Evolutionary conservation across 1,140 invertebrate species (phyloP).

Genomic region (Marisa cornuarietis): DNA sequence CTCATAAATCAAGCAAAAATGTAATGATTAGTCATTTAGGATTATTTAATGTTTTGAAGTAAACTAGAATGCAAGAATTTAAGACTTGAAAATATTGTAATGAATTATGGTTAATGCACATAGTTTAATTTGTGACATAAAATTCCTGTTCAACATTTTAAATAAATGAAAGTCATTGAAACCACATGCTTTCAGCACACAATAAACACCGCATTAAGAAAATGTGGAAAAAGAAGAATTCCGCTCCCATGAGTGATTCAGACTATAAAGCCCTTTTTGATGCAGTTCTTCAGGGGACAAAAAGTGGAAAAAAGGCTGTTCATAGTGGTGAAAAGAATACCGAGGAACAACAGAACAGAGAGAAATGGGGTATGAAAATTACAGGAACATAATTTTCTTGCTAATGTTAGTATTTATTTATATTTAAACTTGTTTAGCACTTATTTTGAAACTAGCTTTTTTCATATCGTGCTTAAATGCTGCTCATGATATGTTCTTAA

Average conservation of each 20-base stretch:
- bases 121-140: neutral
- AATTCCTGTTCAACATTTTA: neutral
- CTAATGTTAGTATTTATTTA: no score
- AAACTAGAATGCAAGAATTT: no score
- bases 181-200: neutral
- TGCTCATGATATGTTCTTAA: no score
- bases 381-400: neutral
- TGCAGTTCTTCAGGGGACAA: conserved; percentile 26
- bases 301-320: neutral
- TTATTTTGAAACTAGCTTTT: no score
- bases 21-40: neutral
- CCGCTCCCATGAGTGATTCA: conserved; percentile 40
- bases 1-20: neutral
- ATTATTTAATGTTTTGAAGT: neutral
- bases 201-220: neutral
- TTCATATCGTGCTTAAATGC: no score
- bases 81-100: no score
- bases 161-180: neutral
- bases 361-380: neutral
- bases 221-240: neutral
- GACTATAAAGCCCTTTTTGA: conserved; percentile 51
- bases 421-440: no score
- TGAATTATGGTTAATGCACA: neutral
- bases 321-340: neutral
- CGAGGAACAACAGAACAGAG: neutral